Conservation (phyloP, 1,140 invertebrate species). For the Hyphantria cunea region DNA sequence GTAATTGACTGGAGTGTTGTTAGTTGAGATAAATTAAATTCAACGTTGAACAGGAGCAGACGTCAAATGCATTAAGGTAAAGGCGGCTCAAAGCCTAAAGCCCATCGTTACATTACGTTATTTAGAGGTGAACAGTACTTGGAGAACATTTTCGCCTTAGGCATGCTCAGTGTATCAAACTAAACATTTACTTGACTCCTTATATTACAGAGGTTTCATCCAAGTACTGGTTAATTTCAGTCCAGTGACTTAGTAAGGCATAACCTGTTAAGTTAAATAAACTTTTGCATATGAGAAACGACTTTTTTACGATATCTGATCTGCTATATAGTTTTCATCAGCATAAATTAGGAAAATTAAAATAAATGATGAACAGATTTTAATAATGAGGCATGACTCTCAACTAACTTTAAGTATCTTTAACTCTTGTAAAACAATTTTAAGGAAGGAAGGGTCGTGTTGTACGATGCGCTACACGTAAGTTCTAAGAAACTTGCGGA, state of each 20-base stretch:
- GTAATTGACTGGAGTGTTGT: constrained; percentile 29
- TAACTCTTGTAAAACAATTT: too few species aligned
- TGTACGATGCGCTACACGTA: too few species aligned
- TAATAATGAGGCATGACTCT: too few species aligned
- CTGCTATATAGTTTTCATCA: too few species aligned
- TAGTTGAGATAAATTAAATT: constrained; percentile 34
- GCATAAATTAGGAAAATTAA: too few species aligned
- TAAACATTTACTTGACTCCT: constrained; percentile 14
- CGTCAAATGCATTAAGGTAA: constrained; percentile 31
- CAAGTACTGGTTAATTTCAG: constrained; percentile 10
- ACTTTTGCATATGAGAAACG: too few species aligned
- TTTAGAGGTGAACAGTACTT: constrained; percentile 14
- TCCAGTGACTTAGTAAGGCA: not conserved
- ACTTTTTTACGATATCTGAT: too few species aligned
- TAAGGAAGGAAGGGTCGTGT: too few species aligned
- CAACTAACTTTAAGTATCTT: too few species aligned
- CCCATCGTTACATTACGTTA: constrained; percentile 25
- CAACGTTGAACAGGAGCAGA: constrained; percentile 32
- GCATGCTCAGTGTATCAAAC: constrained; percentile 11
- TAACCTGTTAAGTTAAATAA: not conserved
- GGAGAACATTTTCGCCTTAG: constrained; percentile 4
- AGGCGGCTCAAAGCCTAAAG: constrained; percentile 23
- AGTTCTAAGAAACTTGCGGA: too few species aligned
- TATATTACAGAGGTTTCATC: constrained; percentile 13
- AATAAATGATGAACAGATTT: too few species aligned